These are phyloP conservation scores for Xyrauchen texanus DNA, from an alignment of 2,113 vertebrate genomes.

Conservation along the genomic window DNA sequence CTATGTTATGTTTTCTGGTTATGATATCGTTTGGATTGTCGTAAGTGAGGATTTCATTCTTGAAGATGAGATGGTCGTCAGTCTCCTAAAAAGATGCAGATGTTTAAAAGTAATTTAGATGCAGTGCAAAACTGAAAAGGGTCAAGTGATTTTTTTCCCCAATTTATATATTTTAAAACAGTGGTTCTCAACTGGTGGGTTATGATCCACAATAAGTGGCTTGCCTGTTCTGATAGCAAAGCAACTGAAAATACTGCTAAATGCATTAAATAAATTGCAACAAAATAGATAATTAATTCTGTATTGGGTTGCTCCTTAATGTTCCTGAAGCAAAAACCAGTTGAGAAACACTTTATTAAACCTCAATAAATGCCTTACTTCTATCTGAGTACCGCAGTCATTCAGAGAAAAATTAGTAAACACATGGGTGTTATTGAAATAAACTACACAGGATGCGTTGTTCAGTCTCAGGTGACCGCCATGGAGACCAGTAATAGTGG, in stretches of 20 bases:
- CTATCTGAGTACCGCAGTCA: not conserved
- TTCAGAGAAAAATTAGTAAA: not conserved
- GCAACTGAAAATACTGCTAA: no score
- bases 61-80: slow-evolving; percentile 56
- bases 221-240: no score
- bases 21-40: slow-evolving; percentile 44
- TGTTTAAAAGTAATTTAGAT: not conserved
- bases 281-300: no score
- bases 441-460: not conserved
- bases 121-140: no score
- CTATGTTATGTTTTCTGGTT: slow-evolving; percentile 53
- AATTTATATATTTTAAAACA: no score
- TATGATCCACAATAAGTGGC: no score
- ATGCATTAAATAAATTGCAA: no score
- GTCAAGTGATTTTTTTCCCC: no score
- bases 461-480: not conserved
- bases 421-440: not conserved
- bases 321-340: no score
- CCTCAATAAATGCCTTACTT: not conserved
- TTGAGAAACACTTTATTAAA: no score
- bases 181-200: no score
- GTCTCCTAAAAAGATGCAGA: slow-evolving; percentile 56
- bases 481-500: not conserved
- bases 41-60: slow-evolving; percentile 57
- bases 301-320: no score